Evolutionary conservation across 2,888 invertebrate genomes (phyloP).

Genomic region (Apamea epomidion): DNA sequence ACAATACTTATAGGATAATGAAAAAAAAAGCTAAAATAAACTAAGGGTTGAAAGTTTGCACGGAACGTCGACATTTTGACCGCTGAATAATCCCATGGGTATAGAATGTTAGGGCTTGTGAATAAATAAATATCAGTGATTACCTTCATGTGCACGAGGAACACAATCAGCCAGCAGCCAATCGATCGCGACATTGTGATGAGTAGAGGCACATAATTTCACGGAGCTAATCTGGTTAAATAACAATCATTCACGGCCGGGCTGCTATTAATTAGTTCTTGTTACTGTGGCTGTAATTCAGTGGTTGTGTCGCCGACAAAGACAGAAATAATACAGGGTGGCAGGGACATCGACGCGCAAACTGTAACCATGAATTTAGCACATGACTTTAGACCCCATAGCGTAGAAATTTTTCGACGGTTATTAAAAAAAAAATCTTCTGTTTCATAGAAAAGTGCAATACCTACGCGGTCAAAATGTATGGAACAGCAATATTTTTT

Average conservation of each 20-base stretch:
- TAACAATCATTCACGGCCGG: slow-evolving; percentile 1
- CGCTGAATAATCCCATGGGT: not conserved
- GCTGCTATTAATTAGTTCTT: slow-evolving; percentile 4
- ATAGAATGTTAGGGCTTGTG: not conserved
- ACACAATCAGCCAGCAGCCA: slow-evolving; percentile 45
- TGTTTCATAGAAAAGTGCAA: too few species aligned
- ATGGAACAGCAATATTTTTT: too few species aligned
- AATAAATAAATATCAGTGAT: not conserved
- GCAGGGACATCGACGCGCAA: too few species aligned
- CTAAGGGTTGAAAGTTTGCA: too few species aligned
- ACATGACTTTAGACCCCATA: too few species aligned
- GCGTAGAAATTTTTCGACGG: too few species aligned
- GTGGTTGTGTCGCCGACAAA: not conserved
- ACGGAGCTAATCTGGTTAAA: slow-evolving; percentile 33
- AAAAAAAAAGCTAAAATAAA: too few species aligned
- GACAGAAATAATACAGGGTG: not conserved
- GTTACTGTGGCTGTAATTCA: not conserved
- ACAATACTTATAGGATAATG: too few species aligned
- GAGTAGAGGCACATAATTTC: slow-evolving; percentile 23
- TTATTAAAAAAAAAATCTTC: too few species aligned
- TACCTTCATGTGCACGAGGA: slow-evolving; percentile 41
- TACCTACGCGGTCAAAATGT: too few species aligned
- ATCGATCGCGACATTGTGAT: slow-evolving; percentile 42
- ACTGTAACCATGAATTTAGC: too few species aligned
- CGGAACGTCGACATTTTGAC: too few species aligned